Conservation (phyloP, 2,797 vertebrate genomes). For the Pangasius djambal region DNA sequence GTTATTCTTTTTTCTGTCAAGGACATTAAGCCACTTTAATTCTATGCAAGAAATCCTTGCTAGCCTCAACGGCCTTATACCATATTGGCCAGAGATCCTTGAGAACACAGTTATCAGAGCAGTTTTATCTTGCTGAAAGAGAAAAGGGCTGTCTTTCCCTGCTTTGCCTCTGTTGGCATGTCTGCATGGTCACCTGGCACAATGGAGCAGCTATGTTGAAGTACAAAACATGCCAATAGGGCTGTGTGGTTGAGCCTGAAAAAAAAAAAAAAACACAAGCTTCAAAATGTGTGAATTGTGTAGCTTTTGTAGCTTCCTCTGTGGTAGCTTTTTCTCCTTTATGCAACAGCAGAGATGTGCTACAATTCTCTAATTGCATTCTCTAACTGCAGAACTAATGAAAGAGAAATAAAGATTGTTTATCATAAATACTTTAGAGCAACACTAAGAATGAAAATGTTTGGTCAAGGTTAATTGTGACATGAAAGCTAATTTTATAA, state of each 20-base stretch:
- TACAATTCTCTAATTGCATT: background rate
- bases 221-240: slow-evolving; percentile 11
- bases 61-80: background rate
- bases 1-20: background rate
- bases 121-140: background rate
- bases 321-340: background rate
- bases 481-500: slow-evolving; percentile 19
- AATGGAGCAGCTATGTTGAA: slow-evolving; percentile 20
- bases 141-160: background rate
- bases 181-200: slow-evolving; percentile 19
- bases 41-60: background rate
- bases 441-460: background rate
- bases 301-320: slow-evolving; percentile 11
- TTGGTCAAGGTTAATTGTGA: slow-evolving; percentile 2
- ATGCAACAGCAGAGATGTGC: background rate
- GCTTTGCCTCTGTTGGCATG: background rate
- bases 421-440: background rate
- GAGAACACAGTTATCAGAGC: background rate
- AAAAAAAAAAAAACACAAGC: slow-evolving; percentile 5
- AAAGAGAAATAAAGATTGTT: background rate
- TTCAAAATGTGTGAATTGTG: background rate
- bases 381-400: background rate
- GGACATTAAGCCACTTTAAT: background rate
- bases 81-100: background rate
- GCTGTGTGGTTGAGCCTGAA: background rate